Evolutionary conservation across 2,113 vertebrate genomes (phyloP), one percentile per base, ranked within the genome.

Genomic region (Sapayoa aenigma): DNA sequence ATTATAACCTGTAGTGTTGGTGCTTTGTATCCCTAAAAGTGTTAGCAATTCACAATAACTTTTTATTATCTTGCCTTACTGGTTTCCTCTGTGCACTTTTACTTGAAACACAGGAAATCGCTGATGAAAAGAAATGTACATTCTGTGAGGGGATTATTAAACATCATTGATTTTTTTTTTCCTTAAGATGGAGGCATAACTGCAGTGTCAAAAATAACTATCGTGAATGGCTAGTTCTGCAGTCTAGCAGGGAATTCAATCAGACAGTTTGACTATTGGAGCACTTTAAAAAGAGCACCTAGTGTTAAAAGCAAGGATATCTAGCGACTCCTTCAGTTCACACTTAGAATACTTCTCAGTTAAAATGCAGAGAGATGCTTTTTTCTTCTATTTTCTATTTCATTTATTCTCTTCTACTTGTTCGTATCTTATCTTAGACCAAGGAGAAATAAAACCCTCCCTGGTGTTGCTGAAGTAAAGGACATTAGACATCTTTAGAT

Each of bases 301-400:
- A 96, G 90, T 87, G 93, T 79, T 97, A 95, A 97, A 98, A 98
- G 71, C 94, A 98, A 98, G 97, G 98, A 95, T 96, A 98, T 98
- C 97, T 98, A 98, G 98, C 98, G 98, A 98, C 98, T 98, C 98
- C 98, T 98, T 98, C 98, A 98, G 98, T 97, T 96, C 96, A 84
- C 60, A 89, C 90, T 95, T 93, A 97, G 96, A 97, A 98, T 96
- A 91, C 90, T 94, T 96, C 75, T 76, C 85, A 63, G 62, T 75
- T 65, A 96, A 91, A 92, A 93, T 49, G 62, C 67, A 94, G 31
- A 95, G 59, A 94, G 25, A 89, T 78, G 63, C 27, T 87, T 72
- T 72, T 94, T 79, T 79, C 89, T 92, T 96, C 30, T 84, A 80
- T 96, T 93, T 96, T 79, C 71, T 95, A 22, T 91, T 85, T 96